Percentiles rank a stretch among this genome's conserved stretches.
These are phyloP conservation scores for Venusia cambrica DNA, from an alignment of 2,888 invertebrate species.

Conservation along the genomic window DNA sequence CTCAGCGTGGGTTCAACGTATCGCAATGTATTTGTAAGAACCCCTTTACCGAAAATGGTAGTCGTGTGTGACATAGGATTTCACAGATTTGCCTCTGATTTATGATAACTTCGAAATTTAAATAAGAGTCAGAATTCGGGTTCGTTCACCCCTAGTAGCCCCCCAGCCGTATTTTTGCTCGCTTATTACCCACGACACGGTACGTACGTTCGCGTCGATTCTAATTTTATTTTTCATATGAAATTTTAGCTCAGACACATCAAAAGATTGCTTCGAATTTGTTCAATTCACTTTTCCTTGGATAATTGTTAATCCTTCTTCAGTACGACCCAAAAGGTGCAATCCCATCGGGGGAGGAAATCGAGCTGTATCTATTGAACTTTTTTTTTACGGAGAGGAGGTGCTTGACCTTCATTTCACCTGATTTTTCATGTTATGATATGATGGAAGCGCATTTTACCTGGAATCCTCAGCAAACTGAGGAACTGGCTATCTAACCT, in stretches of 20 bases:
- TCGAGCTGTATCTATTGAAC: too few species aligned
- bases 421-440: too few species aligned
- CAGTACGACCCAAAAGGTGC: too few species aligned
- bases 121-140: conserved; percentile 7
- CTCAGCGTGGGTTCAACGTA: too few species aligned
- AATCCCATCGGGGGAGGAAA: too few species aligned
- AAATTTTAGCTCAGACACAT: conserved; percentile 59
- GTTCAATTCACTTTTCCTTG: conserved; percentile 22
- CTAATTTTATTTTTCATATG: conserved; percentile 64
- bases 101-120: conserved; percentile 7
- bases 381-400: too few species aligned
- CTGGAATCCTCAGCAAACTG: too few species aligned
- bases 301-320: conserved; percentile 15
- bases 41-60: too few species aligned
- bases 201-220: conserved; percentile 47
- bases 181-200: conserved; percentile 57
- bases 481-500: too few species aligned
- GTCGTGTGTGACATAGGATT: neutral
- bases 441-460: too few species aligned
- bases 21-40: too few species aligned
- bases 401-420: too few species aligned
- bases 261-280: conserved; percentile 45
- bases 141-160: conserved; percentile 14
- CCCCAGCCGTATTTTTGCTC: conserved; percentile 42
- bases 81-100: conserved; percentile 4